Evolutionary conservation across 2,113 vertebrate genomes (phyloP), one percentile per base, ranked within the genome.

Genomic region (Cygnus atratus): DNA sequence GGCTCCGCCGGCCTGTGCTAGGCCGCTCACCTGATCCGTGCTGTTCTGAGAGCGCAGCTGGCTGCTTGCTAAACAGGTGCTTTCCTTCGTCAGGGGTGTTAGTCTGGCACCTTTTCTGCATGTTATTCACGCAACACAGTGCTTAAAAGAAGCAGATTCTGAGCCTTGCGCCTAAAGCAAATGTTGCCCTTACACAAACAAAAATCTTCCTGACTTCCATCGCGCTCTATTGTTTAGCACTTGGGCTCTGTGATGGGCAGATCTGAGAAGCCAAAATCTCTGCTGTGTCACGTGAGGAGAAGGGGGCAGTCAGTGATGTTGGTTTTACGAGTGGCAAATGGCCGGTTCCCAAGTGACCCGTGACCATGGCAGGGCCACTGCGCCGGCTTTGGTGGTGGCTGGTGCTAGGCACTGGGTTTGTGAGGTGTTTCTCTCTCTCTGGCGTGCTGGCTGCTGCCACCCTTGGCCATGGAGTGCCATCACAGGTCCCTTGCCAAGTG

Each of bases 81-180:
- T 22, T 93, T 29, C 66, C 37, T 67, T 96, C 93, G 66, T 70
- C 90, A 33, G 91, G 88, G 94, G 70, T 93, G 90, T 77, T 71
- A 62, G 95, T 96, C 94, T 97, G 93, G 92, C 96, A 96, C 96
- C 96, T 96, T 88, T 92, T 88, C 92, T 41, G 68, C 92, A 93
- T 75, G 70, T 70, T 90, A 62, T 93, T 96, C 90, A 52, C 95
- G 90, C 90, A 79, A 78, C 87, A 24, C 59, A 21, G 84, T 78
- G 3, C 80, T 95, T 91, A 57, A 91, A 90, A 78, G 93, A 63
- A 83, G 90, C 95, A 80, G 88, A 92, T 88, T 91, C 57, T 5
- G 1, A 2, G 48, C 84, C 91, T 94, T 16, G 31, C 79, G 84
- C 91, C 87, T 85, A 35, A 33, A 43, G 95, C 91, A 55, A 63